phyloP scores from a whole-genome alignment of 2,113 vertebrate genomes.

The Tragulus kanchil region DNA sequence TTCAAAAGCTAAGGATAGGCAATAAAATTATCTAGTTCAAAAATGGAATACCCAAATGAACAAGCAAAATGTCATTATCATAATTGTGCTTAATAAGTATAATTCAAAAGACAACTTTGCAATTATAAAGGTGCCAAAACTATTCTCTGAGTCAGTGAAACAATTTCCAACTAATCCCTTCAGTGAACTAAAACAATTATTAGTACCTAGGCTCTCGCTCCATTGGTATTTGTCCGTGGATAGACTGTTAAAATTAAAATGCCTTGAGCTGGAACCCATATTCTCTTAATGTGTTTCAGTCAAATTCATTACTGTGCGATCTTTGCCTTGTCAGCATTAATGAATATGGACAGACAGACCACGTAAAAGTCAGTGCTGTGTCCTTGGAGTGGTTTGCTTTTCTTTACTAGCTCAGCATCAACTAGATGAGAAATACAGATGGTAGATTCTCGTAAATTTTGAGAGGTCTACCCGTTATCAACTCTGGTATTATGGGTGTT shows the following conservation, averaged over 20 bases:
- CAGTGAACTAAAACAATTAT: not conserved
- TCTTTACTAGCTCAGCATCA: not conserved
- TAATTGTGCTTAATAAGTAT: not conserved
- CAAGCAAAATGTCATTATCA: not conserved
- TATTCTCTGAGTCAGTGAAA: slow-evolving; percentile 16
- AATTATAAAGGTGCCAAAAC: slow-evolving; percentile 18
- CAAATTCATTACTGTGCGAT: not conserved
- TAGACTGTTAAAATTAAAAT: not conserved
- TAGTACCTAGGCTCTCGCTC: not conserved
- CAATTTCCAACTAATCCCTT: not conserved
- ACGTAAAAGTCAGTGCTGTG: not conserved
- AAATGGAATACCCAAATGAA: not conserved
- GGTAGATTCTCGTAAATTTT: not conserved
- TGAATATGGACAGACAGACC: not conserved
- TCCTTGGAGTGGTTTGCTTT: not conserved
- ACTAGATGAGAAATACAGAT: slow-evolving; percentile 18
- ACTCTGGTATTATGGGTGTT: not conserved
- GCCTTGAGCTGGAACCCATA: not conserved
- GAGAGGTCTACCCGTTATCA: not conserved
- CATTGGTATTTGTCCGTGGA: slow-evolving; percentile 7
- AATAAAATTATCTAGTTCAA: not conserved
- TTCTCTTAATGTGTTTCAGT: not conserved
- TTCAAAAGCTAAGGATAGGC: not conserved
- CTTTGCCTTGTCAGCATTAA: not conserved
- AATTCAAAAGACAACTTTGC: not conserved